Base-by-base conservation (phyloP, 2,888 invertebrate species). In the Xylophagus ater region DNA sequence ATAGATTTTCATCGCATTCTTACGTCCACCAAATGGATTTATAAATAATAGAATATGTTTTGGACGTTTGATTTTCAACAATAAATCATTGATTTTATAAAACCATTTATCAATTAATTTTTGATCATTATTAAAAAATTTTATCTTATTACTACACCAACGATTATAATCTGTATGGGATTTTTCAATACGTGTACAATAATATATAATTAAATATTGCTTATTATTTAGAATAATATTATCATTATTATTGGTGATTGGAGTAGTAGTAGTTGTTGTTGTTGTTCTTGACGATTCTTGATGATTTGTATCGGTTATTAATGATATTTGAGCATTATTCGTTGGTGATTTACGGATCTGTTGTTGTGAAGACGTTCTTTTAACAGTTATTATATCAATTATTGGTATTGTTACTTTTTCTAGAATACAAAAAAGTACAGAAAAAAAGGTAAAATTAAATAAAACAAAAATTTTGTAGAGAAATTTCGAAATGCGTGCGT, bases 11-110 rank as follows among this genome's bases (percentile, higher is more conserved):
- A 76, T 60, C 1, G 81, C 87, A 51, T 75, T 74, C 52, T 74
- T 74, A 51, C 81, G 81, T 0, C 89, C 89, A 2, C 88, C 86
- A 56, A 74, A 82, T 0, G 89, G 89, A 65, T 89, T 89, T 3
- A 89, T 74, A 62, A 89, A 86, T 12, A 88, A 68, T 35, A 88
- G 61, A 28, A 89, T 63, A 33, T 72, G 74, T 48, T 74, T 74
- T 4, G 88, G 84, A 35, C 87, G 70, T 51, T 66, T 47, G 25
- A 52, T 51, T 14, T 47, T 42, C 5, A 55, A 12, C 17, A 44
- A 21, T 1, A 53, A 46, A n/a, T 70, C 69, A 39, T 69, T 66
- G 26, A 78, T 59, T 12, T 73, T 71, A 53, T 71, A 68, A 21
- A 74, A 69, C 78, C 78, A 79, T 19, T 72, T 70, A 1, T 69